A percentile compares a stretch with the other conserved stretches of the same genome.
Evolutionary conservation across 2,113 vertebrate genomes (phyloP).

Genomic region (Urocitellus parryii): DNA sequence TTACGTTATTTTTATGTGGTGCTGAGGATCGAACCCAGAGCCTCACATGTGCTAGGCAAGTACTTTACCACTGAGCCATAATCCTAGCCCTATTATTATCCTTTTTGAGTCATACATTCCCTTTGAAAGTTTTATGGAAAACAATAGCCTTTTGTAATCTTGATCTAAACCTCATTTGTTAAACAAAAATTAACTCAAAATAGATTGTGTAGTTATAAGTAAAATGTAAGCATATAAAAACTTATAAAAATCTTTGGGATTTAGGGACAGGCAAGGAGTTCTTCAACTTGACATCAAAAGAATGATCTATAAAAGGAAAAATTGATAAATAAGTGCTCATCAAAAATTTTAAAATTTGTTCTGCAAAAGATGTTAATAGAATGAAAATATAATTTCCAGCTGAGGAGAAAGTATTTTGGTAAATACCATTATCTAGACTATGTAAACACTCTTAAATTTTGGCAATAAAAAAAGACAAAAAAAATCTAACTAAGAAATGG

Average conservation of each 20-base stretch:
- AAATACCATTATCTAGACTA: not conserved
- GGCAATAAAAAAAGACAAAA: not conserved
- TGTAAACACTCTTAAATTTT: not conserved
- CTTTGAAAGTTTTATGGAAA: not conserved
- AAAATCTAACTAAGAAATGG: not conserved
- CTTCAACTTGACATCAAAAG: not conserved
- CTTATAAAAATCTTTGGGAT: not conserved
- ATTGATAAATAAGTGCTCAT: not conserved
- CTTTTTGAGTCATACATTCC: not conserved
- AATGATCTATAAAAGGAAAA: not conserved
- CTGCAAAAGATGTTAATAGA: not conserved
- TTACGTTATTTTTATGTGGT: too few species aligned
- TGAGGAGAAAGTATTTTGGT: not conserved
- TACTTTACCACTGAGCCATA: too few species aligned
- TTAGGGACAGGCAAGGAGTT: not conserved
- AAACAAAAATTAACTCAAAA: not conserved
- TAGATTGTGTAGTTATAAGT: not conserved
- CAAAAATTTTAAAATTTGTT: not conserved
- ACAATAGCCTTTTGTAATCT: not conserved
- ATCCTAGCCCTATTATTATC: not conserved
- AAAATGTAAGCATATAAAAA: not conserved
- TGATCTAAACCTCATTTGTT: not conserved
- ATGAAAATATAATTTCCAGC: not conserved
- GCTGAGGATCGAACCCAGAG: too few species aligned
- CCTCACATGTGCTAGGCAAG: too few species aligned